Evolutionary conservation across 2,797 vertebrate species (phyloP), one percentile per base, ranked within the genome.

Genomic region (Anas bernieri): DNA sequence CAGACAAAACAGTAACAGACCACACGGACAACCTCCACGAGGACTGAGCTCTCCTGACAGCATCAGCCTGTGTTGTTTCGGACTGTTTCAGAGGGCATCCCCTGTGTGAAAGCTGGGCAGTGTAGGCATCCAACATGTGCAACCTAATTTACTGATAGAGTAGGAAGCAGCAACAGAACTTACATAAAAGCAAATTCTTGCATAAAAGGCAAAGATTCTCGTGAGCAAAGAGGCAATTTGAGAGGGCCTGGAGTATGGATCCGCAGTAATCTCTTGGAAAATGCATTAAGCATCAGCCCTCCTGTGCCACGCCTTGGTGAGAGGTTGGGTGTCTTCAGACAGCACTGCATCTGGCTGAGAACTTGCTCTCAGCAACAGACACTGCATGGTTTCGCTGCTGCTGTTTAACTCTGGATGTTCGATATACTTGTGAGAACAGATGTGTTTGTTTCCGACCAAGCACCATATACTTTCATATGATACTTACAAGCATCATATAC

Each of bases 231-330:
- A 59, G 35, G 11, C 26, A 59, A 52, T 18, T 69, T 17, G 30
- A 75, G 23, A 64, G 33, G 31, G 31, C n/a, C 31, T 64, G 72
- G 70, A 41, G 52, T 17, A 81, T 15, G 54, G 67, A 88, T 14
- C 43, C 50, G 33, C 22, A 8, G 25, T 17, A 37, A 56, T 16
- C 8, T 45, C 55, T 43, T 31, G 14, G 31, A 41, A 91, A 88
- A 66, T 13, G 46, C 62, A 48, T 0, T 2, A 48, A 35, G n/a
- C 8, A 23, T 7, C 9, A 37, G 12, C 43, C 17, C 16, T 9
- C 12, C 16, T 9, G 39, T 8, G 43, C 22, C 21, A 3, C 9
- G n/a, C 31, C 16, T 28, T 11, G 6, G 28, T 16, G 7, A 37
- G 28, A 12, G 12, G 12, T 35, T 43, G 10, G 20, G 68, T 22